phyloP scores from a whole-genome alignment of 2,113 vertebrate species.

The Dicaeum eximium region DNA sequence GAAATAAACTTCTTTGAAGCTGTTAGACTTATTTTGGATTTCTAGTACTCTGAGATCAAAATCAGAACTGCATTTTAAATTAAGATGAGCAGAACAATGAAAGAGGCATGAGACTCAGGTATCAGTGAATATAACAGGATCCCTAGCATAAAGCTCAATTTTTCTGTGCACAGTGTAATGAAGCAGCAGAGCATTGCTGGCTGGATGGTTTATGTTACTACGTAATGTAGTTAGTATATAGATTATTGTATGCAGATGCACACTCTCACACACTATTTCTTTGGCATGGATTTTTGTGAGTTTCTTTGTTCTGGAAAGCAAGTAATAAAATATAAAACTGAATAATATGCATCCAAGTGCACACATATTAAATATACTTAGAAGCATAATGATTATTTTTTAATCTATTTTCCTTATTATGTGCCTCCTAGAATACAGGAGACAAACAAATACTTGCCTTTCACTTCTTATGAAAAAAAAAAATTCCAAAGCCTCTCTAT shows the following conservation, averaged over 20 bases:
- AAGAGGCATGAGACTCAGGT: not conserved
- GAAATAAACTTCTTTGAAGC: constrained; percentile 41
- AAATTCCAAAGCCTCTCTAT: not conserved
- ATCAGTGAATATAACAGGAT: not conserved
- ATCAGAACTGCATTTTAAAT: not conserved
- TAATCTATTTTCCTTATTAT: not conserved
- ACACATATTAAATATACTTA: not conserved
- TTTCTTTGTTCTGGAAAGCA: constrained; percentile 15
- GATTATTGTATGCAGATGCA: constrained; percentile 17
- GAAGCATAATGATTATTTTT: not conserved
- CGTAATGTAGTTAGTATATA: not conserved
- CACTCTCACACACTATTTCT: not conserved
- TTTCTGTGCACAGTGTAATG: not conserved
- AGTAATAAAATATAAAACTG: not conserved
- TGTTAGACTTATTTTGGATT: constrained; percentile 2
- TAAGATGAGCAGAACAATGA: constrained; percentile 36
- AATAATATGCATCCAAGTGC: not conserved
- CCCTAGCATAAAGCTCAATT: not conserved
- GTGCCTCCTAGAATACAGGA: not conserved
- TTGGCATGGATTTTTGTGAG: not conserved
- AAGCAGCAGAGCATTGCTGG: not conserved
- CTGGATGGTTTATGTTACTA: not conserved
- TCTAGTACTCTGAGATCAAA: constrained; percentile 20
- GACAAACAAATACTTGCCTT: not conserved
- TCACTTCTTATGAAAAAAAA: not conserved